Evolutionary conservation across 2,797 vertebrate genomes (phyloP).

Genomic region (Xenops minutus): DNA sequence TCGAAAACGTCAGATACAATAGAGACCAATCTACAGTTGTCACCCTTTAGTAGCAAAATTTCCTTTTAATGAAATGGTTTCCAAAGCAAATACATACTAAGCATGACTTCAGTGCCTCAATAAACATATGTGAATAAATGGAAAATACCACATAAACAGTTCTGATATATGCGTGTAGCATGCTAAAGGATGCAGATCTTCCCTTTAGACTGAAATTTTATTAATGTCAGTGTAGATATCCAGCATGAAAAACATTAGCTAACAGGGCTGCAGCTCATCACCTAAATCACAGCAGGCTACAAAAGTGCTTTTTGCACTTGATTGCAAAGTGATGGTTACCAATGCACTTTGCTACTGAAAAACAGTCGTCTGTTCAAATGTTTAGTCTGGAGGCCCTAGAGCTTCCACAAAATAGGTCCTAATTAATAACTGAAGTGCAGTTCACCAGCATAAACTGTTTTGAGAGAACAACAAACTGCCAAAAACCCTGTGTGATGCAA

Average conservation of each 20-base stretch:
- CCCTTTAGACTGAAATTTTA: background rate
- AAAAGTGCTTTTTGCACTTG: background rate
- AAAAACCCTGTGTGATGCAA: background rate
- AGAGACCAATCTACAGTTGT: background rate
- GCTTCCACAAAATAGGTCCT: background rate
- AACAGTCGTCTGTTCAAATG: background rate
- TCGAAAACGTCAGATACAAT: background rate
- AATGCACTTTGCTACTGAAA: background rate
- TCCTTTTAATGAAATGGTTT: background rate
- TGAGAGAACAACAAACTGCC: background rate
- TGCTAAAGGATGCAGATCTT: background rate
- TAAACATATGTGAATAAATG: background rate
- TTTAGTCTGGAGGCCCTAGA: background rate
- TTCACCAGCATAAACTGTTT: background rate
- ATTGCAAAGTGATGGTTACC: background rate
- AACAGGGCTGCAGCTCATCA: background rate
- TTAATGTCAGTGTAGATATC: background rate
- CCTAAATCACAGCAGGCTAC: slow-evolving; percentile 23
- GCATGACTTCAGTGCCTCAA: background rate
- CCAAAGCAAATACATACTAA: background rate
- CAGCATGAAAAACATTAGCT: background rate
- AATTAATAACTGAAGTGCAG: background rate
- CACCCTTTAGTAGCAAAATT: background rate
- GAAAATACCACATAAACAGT: background rate
- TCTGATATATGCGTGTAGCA: background rate